A percentile compares a stretch with the other conserved stretches of the same genome.
Conservation (phyloP, 2,113 vertebrate species). For the Nanorana parkeri region DNA sequence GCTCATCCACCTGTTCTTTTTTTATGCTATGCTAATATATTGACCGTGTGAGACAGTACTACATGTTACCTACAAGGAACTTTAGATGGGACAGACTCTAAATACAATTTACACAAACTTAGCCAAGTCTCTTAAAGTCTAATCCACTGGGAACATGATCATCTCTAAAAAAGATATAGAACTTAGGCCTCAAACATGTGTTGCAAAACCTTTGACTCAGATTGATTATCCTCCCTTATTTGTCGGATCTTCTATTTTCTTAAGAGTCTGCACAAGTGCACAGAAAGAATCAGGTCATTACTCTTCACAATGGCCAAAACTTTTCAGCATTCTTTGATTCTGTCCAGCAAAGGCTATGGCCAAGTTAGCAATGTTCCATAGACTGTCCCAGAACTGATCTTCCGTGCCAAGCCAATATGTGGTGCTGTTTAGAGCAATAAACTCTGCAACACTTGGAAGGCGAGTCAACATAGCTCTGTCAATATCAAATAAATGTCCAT, state of each 20-base stretch:
- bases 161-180: background rate
- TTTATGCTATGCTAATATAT: no score
- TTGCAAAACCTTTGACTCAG: conserved; percentile 9
- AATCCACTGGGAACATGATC: background rate
- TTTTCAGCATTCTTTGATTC: conserved; percentile 17
- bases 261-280: conserved; percentile 27
- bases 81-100: background rate
- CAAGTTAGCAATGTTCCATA: conserved; percentile 47
- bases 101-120: background rate
- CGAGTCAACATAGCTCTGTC: background rate
- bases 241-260: background rate
- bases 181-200: conserved; percentile 13
- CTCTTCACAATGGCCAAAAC: conserved; percentile 30
- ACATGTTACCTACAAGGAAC: no score
- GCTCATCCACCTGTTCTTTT: no score
- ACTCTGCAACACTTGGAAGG: conserved; percentile 22
- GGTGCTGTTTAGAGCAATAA: conserved; percentile 16
- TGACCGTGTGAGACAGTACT: no score
- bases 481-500: conserved; percentile 12
- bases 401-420: conserved; percentile 34
- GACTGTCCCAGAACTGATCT: conserved; percentile 39
- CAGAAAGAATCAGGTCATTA: conserved; percentile 42
- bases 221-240: background rate
- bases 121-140: background rate
- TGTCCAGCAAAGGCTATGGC: conserved; percentile 7